These are phyloP conservation scores for Hirtodrosophila duncani DNA, from an alignment of 2,888 invertebrate genomes.

Conservation along the genomic window DNA sequence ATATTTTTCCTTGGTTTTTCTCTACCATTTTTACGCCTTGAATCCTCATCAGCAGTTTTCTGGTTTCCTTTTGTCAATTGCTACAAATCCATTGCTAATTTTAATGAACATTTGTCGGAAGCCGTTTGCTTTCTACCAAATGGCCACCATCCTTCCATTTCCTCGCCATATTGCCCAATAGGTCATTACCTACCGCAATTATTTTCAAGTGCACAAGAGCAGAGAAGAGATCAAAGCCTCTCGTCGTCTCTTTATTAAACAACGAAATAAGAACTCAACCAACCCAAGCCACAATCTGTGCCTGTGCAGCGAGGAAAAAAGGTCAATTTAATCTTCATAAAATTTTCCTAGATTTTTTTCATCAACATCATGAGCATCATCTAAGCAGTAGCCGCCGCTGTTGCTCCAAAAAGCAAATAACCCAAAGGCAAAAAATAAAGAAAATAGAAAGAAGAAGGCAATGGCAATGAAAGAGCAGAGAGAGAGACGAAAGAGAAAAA, in stretches of 20 bases:
- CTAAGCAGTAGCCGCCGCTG: too few relatives aligned
- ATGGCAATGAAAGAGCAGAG: conserved; percentile 7
- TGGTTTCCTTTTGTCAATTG: too few relatives aligned
- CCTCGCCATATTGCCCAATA: conserved; percentile 25
- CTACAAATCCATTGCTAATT: too few relatives aligned
- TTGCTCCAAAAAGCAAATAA: conserved; percentile 49
- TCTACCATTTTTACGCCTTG: too few relatives aligned
- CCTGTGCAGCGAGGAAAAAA: conserved; percentile 34
- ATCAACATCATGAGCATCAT: too few relatives aligned
- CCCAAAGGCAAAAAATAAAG: conserved; percentile 28
- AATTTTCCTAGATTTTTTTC: conserved; percentile 52
- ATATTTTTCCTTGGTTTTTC: too few relatives aligned
- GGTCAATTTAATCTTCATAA: conserved; percentile 75
- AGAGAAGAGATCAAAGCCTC: conserved; percentile 54
- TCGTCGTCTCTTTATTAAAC: conserved; percentile 51
- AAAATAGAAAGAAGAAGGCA: neutral
- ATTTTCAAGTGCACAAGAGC: conserved; percentile 51
- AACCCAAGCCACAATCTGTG: too few relatives aligned
- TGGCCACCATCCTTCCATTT: too few relatives aligned
- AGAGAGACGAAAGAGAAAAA: conserved; percentile 16
- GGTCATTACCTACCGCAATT: conserved; percentile 52
- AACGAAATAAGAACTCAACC: conserved; percentile 8
- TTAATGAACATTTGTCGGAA: too few relatives aligned
- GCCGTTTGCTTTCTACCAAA: too few relatives aligned
- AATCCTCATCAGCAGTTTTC: too few relatives aligned